These are phyloP conservation scores for Manacus vitellinus DNA, from an alignment of 2,113 vertebrate species.

Conservation along the genomic window DNA sequence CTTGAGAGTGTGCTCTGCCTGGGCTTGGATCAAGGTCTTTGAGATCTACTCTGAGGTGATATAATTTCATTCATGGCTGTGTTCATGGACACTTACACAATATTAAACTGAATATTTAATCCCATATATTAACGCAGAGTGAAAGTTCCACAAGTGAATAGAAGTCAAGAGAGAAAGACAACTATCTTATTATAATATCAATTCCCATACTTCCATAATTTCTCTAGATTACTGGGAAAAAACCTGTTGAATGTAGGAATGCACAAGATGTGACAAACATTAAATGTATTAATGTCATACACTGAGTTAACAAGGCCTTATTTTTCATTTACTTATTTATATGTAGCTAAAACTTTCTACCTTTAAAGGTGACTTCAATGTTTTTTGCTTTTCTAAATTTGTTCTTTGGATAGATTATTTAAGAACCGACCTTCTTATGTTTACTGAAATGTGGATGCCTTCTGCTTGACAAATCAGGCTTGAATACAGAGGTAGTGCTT, in stretches of 20 bases:
- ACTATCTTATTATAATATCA: neutral
- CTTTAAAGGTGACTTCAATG: neutral
- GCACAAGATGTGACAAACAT: neutral
- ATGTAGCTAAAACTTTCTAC: neutral
- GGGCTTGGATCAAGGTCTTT: neutral
- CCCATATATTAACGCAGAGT: neutral
- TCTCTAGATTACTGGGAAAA: neutral
- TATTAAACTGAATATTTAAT: neutral
- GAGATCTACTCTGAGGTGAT: neutral
- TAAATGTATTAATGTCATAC: neutral
- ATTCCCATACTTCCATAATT: neutral
- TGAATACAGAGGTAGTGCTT: neutral
- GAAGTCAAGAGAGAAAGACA: neutral
- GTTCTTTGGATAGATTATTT: neutral
- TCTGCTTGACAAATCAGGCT: neutral
- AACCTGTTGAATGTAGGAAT: neutral
- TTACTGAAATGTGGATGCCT: neutral
- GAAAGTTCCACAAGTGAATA: neutral
- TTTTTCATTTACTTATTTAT: neutral
- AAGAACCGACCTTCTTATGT: neutral
- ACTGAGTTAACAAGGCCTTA: neutral
- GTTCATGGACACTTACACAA: neutral
- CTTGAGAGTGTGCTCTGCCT: neutral
- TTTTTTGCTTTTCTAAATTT: neutral
- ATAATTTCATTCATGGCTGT: accelerated